These are phyloP conservation scores for Monomorium pharaonis DNA, from an alignment of 1,140 invertebrate species.

Conservation along the genomic window DNA sequence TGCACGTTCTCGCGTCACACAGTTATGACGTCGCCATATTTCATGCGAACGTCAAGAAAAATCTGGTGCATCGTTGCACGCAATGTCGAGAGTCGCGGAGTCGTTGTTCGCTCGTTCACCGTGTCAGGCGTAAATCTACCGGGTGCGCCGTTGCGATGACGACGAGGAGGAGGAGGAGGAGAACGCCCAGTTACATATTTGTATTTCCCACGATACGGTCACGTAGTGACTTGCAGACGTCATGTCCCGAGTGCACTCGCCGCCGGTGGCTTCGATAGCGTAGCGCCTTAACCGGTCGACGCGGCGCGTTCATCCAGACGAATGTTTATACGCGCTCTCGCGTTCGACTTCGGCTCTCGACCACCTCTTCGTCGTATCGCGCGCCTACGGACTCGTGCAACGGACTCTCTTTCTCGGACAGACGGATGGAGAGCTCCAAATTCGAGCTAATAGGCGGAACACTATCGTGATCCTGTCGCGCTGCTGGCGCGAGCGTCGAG, in stretches of 20 bases:
- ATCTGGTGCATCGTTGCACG: background rate
- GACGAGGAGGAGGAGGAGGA: conserved; percentile 41
- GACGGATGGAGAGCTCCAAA: conserved; percentile 72
- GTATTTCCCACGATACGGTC: conserved; percentile 84
- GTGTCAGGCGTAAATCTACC: conserved; percentile 42
- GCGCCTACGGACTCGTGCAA: conserved; percentile 38
- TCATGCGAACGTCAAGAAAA: conserved; percentile 20
- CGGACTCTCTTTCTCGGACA: conserved; percentile 60
- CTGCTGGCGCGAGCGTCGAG: conserved; percentile 17
- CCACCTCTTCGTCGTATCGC: conserved; percentile 53
- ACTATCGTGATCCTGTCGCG: conserved; percentile 51
- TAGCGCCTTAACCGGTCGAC: conserved; percentile 61
- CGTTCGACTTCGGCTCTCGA: conserved; percentile 60
- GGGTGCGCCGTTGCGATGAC: conserved; percentile 38
- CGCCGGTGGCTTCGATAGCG: conserved; percentile 70
- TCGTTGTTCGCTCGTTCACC: conserved; percentile 15
- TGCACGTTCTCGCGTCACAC: background rate
- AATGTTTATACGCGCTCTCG: conserved; percentile 77
- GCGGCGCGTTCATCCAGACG: conserved; percentile 54
- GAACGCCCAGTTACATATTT: conserved; percentile 74
- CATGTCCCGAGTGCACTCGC: conserved; percentile 76
- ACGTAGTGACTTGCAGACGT: conserved; percentile 82
- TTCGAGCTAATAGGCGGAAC: conserved; percentile 74
- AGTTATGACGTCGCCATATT: conserved; percentile 6
- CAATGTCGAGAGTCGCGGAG: background rate